A percentile compares a stretch with the other conserved stretches of the same genome.
phyloP scores from a whole-genome alignment of 1,140 invertebrate genomes.

The Ruditapes philippinarum region DNA sequence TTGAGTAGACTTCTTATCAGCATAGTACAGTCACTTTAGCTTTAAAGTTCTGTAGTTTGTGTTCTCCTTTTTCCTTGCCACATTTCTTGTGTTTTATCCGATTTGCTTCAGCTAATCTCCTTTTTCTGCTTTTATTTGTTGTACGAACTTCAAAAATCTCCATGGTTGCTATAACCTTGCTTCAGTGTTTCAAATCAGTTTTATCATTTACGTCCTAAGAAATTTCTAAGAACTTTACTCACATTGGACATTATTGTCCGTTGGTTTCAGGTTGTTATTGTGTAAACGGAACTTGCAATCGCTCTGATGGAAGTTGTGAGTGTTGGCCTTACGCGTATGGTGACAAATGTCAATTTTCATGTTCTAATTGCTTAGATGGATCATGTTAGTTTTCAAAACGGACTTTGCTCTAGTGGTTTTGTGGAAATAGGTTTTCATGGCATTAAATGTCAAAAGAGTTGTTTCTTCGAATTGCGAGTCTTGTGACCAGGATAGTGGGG shows the following conservation, averaged over 20 bases:
- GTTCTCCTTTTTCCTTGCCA: no score
- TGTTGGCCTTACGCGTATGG: neutral
- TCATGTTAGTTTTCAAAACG: neutral
- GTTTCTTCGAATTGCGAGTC: constrained; percentile 1
- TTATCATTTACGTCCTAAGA: no score
- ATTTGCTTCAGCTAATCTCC: no score
- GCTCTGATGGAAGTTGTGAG: neutral
- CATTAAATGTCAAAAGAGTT: neutral
- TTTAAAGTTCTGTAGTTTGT: no score
- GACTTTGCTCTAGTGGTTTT: neutral
- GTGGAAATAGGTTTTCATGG: neutral
- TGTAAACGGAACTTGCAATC: neutral
- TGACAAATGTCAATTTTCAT: neutral
- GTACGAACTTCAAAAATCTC: no score
- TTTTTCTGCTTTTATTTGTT: no score
- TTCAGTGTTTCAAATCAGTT: no score
- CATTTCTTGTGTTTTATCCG: no score
- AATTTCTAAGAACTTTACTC: no score
- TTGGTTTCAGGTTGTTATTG: constrained; percentile 29
- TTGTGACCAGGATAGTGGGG: constrained; percentile 23
- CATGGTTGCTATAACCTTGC: no score
- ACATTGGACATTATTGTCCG: neutral
- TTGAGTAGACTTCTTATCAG: no score
- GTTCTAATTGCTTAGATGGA: constrained; percentile 12
- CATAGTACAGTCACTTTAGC: no score